A percentile compares a stretch with the other conserved stretches of the same genome.
Conservation (phyloP, 2,888 invertebrate species). For the Erebia aethiops region DNA sequence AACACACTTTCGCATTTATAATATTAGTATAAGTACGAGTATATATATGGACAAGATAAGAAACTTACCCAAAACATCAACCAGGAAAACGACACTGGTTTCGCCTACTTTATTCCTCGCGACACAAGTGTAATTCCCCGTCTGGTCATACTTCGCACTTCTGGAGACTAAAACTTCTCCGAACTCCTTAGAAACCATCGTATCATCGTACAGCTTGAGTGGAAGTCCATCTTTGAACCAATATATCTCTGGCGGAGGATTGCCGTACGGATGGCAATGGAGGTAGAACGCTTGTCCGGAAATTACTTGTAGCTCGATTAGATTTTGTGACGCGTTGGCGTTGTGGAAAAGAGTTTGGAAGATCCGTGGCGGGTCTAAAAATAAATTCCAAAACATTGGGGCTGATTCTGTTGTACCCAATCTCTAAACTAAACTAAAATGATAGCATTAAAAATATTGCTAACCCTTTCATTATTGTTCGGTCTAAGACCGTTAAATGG, state of each 20-base stretch:
- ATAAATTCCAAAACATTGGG: background rate
- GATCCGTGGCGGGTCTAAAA: slow-evolving; percentile 74
- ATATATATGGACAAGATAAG: background rate
- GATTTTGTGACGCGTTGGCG: slow-evolving; percentile 46
- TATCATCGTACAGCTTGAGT: slow-evolving; percentile 75
- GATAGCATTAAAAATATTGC: too few species aligned
- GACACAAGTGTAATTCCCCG: slow-evolving; percentile 84
- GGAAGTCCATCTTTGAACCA: slow-evolving; percentile 83
- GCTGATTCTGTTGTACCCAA: too few species aligned
- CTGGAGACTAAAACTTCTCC: slow-evolving; percentile 65
- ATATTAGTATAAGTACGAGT: too few species aligned
- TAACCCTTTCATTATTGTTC: too few species aligned
- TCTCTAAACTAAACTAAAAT: too few species aligned
- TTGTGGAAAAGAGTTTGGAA: slow-evolving; percentile 59
- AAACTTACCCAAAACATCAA: slow-evolving; percentile 60
- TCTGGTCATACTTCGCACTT: slow-evolving; percentile 57
- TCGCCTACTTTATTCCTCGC: slow-evolving; percentile 83
- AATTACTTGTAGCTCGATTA: slow-evolving; percentile 61
- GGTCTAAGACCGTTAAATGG: too few species aligned
- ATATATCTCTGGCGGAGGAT: slow-evolving; percentile 82
- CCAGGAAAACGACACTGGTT: slow-evolving; percentile 65
- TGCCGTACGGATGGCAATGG: slow-evolving; percentile 83
- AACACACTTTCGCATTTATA: too few species aligned
- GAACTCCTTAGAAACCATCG: slow-evolving; percentile 64
- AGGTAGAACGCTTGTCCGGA: slow-evolving; percentile 72